Percentiles rank a stretch among this genome's conserved stretches.
These are phyloP conservation scores for Arizona elegans DNA, from an alignment of 2,113 vertebrate species.

Conservation along the genomic window DNA sequence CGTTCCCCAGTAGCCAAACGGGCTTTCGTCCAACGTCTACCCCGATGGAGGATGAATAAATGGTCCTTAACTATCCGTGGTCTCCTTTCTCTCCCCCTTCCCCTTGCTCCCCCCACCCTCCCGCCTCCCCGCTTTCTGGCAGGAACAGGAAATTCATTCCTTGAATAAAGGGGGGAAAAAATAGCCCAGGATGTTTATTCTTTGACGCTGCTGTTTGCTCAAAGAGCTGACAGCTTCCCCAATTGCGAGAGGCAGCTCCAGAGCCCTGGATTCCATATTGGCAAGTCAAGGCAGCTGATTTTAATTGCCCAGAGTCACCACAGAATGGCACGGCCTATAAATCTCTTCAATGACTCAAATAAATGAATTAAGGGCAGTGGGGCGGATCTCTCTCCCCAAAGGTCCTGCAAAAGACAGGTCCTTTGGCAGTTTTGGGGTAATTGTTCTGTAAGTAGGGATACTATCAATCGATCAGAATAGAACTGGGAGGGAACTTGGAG, in stretches of 20 bases:
- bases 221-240: neutral
- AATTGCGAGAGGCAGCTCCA: neutral
- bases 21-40: neutral
- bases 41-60: constrained; percentile 30
- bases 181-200: constrained; percentile 9
- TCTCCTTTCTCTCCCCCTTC: neutral
- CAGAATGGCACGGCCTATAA: neutral
- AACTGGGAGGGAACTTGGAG: neutral
- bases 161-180: accelerated
- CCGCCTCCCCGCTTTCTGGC: neutral
- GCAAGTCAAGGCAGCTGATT: neutral
- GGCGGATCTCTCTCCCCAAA: neutral
- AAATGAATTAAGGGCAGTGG: neutral
- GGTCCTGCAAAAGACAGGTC: constrained; percentile 29
- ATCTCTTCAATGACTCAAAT: neutral
- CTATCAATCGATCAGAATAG: no score
- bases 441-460: neutral
- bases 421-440: constrained; percentile 15
- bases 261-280: neutral
- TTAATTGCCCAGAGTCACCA: neutral
- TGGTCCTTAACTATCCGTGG: neutral
- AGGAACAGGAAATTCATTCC: neutral
- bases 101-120: neutral
- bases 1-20: constrained; percentile 40
- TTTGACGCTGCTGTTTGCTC: neutral